Percentiles rank a stretch among this genome's conserved stretches.
These are phyloP conservation scores for Cyphomyrus discorhynchus DNA, from an alignment of 2,113 vertebrate genomes.

Conservation along the genomic window DNA sequence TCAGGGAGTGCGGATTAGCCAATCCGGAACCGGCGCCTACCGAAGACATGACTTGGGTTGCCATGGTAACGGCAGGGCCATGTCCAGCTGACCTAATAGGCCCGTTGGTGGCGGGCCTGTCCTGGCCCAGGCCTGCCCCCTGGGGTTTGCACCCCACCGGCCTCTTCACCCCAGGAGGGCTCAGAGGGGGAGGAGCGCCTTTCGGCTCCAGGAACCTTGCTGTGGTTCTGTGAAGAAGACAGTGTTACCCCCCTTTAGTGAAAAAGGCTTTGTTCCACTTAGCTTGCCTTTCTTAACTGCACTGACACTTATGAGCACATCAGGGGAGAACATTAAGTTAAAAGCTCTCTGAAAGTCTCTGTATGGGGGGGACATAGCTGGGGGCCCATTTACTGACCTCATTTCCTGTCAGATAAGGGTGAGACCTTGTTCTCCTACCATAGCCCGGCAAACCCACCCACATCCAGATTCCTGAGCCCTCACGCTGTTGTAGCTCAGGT, in stretches of 20 bases:
- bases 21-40: slow-evolving; percentile 29
- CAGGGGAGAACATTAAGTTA: neutral
- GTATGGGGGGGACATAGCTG: neutral
- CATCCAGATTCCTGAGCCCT: neutral
- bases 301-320: neutral
- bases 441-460: neutral
- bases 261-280: neutral
- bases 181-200: slow-evolving; percentile 36
- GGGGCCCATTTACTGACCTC: neutral
- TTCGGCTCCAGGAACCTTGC: slow-evolving; percentile 62
- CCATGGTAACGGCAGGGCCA: slow-evolving; percentile 42
- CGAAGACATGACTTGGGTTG: slow-evolving; percentile 49
- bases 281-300: neutral
- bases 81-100: slow-evolving; percentile 43
- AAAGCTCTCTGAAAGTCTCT: neutral
- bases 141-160: slow-evolving; percentile 49
- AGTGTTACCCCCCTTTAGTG: neutral
- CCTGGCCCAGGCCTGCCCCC: slow-evolving; percentile 50
- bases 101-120: slow-evolving; percentile 54
- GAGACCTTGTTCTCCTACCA: neutral
- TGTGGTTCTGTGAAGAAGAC: slow-evolving; percentile 53
- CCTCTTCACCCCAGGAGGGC: slow-evolving; percentile 46
- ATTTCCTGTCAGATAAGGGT: neutral
- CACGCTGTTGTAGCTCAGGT: neutral
- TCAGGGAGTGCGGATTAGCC: slow-evolving; percentile 52